Base-by-base conservation (phyloP, 2,888 invertebrate species). In the Ectropis crepuscularia region DNA sequence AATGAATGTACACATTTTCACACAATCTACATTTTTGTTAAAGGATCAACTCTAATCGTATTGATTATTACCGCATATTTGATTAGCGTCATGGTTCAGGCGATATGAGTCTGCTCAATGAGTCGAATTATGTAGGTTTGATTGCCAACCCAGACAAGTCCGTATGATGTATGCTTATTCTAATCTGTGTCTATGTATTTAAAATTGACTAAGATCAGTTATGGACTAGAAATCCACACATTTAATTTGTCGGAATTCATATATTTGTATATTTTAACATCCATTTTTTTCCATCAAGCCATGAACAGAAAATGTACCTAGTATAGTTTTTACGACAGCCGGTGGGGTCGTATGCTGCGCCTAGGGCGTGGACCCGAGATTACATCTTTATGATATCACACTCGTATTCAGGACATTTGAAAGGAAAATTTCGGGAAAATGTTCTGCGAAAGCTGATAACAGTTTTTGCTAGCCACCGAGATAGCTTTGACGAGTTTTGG, bases 301-400 rank as follows among this genome's bases (percentile, higher is more conserved):
- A 16, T 51, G 41, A 41, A 51, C 12, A 28, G 16, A 28, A 28
- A 28, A 28, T 28, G 5, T 41, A n/a, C n/a, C n/a, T n/a, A 39
- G 6, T 12, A 38, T 5, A 77, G 72, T 81, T 82, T 86, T 86
- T 81, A 84, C 70, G 79, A 75, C 72, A 70, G 76, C 73, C 79
- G 78, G 84, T 80, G 79, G 74, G 75, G 73, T 73, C 75, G 78
- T 81, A 72, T 67, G 67, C 70, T 69, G 51, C 53, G 70, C 53
- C 51, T 47, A 61, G 69, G 71, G 72, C 67, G 58, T 59, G 58
- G 62, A 65, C 65, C 67, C 53, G 28, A 75, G 77, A 79, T 82
- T 71, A 73, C 74, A 62, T 67, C 73, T 74, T 78, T 70, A 67
- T 71, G 75, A 74, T 72, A 68, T 69, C 71, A 54, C 55, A 63